These are phyloP conservation scores for Pissodes strobi DNA, from an alignment of 1,140 invertebrate species.

Conservation along the genomic window DNA sequence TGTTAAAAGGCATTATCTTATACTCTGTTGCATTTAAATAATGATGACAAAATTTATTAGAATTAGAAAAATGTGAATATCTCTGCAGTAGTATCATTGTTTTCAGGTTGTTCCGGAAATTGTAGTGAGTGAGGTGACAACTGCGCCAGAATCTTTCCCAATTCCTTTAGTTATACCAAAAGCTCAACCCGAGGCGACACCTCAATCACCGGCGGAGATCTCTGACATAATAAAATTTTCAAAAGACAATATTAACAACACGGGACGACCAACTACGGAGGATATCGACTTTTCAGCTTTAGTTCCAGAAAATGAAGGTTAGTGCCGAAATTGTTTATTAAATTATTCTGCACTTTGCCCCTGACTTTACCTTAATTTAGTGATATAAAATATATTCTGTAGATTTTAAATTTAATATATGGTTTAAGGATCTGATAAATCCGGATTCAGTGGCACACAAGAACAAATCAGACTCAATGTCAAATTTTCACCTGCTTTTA, in stretches of 20 bases:
- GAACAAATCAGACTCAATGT: not conserved
- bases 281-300: not conserved
- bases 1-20: no score
- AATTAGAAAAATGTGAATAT: no score
- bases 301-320: constrained; percentile 4
- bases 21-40: no score
- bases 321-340: not conserved
- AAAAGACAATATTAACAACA: constrained; percentile 1
- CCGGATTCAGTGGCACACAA: not conserved
- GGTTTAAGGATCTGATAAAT: not conserved
- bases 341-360: not conserved
- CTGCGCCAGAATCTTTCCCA: constrained; percentile 2
- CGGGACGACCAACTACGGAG: no score
- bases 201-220: not conserved
- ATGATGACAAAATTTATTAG: no score
- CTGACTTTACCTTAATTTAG: no score
- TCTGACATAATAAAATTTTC: constrained; percentile 48
- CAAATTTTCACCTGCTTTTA: constrained; percentile 19
- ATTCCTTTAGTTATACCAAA: constrained; percentile 28
- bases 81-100: not conserved
- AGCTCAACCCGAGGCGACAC: not conserved
- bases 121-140: constrained; percentile 29
- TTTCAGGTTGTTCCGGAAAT: constrained; percentile 40
- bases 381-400: no score
- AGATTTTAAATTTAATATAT: no score